phyloP scores from a whole-genome alignment of 2,113 vertebrate genomes.

The Falco punctatus region DNA sequence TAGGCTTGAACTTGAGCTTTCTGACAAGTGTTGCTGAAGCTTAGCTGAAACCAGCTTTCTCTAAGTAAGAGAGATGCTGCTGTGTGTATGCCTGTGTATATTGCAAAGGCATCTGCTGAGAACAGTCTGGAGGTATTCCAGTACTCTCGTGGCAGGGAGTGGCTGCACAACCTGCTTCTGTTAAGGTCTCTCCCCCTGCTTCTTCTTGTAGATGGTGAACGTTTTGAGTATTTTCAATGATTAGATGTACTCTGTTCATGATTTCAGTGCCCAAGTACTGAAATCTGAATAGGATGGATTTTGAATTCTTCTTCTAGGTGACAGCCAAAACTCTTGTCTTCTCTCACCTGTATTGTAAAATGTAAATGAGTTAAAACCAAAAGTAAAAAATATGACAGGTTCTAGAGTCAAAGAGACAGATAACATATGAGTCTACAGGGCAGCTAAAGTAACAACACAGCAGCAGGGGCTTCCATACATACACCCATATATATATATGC shows the following conservation, averaged over 20 bases:
- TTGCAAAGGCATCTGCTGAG: background rate
- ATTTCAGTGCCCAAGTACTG: background rate
- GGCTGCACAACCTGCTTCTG: background rate
- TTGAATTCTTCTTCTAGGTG: background rate
- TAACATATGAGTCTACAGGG: accelerated
- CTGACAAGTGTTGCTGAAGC: background rate
- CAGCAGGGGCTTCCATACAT: background rate
- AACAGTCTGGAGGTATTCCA: background rate
- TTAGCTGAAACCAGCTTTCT: background rate
- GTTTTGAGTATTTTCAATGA: background rate
- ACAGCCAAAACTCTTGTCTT: background rate
- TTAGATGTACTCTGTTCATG: background rate
- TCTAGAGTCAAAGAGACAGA: background rate
- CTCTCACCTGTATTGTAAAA: background rate
- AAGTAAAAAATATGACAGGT: background rate
- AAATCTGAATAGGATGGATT: background rate
- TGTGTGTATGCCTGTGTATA: background rate
- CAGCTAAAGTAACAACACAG: background rate
- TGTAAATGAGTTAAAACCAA: background rate
- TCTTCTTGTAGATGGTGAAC: background rate
- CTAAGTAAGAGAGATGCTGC: background rate
- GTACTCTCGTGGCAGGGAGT: background rate
- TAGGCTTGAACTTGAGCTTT: background rate
- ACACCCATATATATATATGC: no score
- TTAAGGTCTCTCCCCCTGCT: no score